A percentile compares a stretch with the other conserved stretches of the same genome.
Conservation (phyloP, 2,888 invertebrate genomes). For the Drosophila borborema region DNA sequence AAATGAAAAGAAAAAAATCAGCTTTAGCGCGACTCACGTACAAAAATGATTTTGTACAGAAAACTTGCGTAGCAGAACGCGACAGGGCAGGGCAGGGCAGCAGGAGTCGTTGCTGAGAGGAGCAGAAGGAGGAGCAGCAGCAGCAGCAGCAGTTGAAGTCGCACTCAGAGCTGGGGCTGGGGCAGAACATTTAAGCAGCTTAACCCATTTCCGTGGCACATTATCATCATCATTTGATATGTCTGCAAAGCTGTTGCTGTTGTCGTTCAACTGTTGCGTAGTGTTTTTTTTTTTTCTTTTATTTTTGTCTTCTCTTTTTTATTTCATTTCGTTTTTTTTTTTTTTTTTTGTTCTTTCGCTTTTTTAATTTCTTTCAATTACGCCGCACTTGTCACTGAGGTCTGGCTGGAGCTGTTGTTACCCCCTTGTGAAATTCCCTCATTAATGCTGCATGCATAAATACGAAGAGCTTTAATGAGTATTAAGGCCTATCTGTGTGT, state of each 20-base stretch:
- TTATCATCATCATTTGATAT: conserved; percentile 69
- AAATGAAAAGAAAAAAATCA: not conserved
- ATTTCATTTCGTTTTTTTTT: conserved; percentile 5
- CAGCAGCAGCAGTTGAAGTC: not conserved
- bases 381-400: conserved; percentile 68
- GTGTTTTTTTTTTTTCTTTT: conserved; percentile 35
- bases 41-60: conserved; percentile 47
- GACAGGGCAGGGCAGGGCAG: not conserved
- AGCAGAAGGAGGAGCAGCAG: not conserved
- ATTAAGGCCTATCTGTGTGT: conserved; percentile 7
- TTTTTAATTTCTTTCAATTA: conserved; percentile 78
- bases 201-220: conserved; percentile 79
- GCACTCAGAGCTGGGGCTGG: not conserved
- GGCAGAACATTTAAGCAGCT: conserved; percentile 78
- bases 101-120: not conserved
- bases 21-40: conserved; percentile 61
- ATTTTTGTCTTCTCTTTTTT: conserved; percentile 10
- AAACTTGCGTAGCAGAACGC: conserved; percentile 3
- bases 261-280: conserved; percentile 60
- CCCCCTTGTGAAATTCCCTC: conserved; percentile 56
- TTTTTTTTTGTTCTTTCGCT: not conserved
- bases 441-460: conserved; percentile 57
- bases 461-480: conserved; percentile 38
- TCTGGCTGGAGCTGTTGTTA: not conserved
- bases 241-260: conserved; percentile 29